These are phyloP conservation scores for Galerucella pusilla DNA, from an alignment of 2,888 invertebrate species.

Conservation along the genomic window DNA sequence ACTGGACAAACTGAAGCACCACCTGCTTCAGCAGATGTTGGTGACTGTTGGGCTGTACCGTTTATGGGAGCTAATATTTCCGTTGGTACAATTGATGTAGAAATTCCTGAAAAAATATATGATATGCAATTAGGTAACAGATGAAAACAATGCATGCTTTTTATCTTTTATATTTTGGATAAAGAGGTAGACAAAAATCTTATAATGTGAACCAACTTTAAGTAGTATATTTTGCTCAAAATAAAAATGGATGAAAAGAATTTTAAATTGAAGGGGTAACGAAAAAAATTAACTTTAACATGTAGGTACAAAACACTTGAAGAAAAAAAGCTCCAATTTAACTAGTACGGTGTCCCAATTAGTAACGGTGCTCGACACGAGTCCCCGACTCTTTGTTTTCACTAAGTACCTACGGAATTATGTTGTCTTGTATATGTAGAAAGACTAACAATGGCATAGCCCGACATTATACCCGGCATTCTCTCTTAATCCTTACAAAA, in stretches of 20 bases:
- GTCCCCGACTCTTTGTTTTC: constrained; percentile 11
- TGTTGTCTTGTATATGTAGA: not conserved
- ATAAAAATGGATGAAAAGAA: not conserved
- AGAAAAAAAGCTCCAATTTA: not conserved
- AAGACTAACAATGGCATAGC: not conserved
- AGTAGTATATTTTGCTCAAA: too few relatives aligned
- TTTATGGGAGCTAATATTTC: constrained; percentile 22
- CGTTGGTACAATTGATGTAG: constrained; percentile 17
- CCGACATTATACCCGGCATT: too few relatives aligned
- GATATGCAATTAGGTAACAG: too few relatives aligned
- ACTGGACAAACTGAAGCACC: constrained; percentile 42
- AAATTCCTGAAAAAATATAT: constrained; percentile 17
- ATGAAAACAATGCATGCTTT: too few relatives aligned
- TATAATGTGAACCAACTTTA: too few relatives aligned
- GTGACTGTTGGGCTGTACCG: constrained; percentile 47
- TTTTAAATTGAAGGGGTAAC: not conserved
- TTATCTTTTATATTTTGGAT: too few relatives aligned
- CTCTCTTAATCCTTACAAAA: not conserved
- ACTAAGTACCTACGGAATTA: not conserved
- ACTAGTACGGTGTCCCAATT: constrained; percentile 10
- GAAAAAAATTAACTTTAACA: not conserved
- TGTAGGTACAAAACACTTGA: not conserved
- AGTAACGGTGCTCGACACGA: constrained; percentile 10
- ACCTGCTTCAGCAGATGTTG: constrained; percentile 48
- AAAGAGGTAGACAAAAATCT: too few relatives aligned